These are phyloP conservation scores for Chirona hameri DNA, from an alignment of 2,888 invertebrate species.

Conservation along the genomic window DNA sequence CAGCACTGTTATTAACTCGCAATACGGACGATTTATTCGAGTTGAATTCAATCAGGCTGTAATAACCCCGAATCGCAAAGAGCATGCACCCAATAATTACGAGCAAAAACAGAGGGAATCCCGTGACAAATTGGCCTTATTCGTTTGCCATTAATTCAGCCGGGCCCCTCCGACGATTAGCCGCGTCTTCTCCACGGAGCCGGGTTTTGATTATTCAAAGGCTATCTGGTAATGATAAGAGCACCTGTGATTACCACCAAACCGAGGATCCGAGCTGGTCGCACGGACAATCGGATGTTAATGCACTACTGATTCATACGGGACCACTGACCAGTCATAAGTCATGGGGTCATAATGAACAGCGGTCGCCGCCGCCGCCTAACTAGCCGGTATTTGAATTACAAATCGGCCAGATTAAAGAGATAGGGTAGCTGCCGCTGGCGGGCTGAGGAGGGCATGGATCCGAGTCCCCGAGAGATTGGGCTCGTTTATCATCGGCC, in stretches of 20 bases:
- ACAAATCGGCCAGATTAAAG: constrained; percentile 13
- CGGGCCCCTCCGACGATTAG: too few relatives aligned
- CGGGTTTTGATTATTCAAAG: too few relatives aligned
- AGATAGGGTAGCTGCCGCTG: neutral
- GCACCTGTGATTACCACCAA: too few relatives aligned
- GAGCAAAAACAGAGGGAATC: neutral
- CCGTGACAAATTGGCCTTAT: neutral
- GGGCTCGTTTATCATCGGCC: neutral
- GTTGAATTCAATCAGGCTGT: neutral
- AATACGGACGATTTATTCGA: neutral
- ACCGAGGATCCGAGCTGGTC: too few relatives aligned
- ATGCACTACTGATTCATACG: neutral
- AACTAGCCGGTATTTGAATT: neutral
- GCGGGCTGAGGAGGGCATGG: neutral
- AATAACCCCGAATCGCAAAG: neutral
- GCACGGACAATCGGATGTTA: neutral
- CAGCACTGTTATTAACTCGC: neutral
- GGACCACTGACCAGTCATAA: neutral
- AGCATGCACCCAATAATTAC: neutral
- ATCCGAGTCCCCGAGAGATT: neutral
- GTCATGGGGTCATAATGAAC: neutral
- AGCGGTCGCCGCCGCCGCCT: neutral
- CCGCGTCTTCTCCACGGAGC: too few relatives aligned
- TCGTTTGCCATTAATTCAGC: too few relatives aligned
- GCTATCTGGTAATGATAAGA: too few relatives aligned